Evolutionary conservation across 2,113 vertebrate genomes (phyloP), one percentile per base, ranked within the genome.

Genomic region (Seriola aureovittata): DNA sequence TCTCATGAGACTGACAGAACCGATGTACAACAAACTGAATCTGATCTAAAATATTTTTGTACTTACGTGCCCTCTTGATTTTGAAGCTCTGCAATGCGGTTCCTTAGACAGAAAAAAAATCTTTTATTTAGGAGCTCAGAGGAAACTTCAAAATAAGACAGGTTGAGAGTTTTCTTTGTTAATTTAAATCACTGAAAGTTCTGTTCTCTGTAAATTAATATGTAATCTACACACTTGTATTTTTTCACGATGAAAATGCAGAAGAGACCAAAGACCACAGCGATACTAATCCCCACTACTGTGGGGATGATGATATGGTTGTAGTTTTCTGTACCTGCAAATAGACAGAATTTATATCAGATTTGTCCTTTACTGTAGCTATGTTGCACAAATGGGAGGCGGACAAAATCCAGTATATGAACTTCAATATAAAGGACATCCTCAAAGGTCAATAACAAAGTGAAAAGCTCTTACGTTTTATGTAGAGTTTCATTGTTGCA

Each of bases 301-400:
- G 83, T 1, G n/a, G 94, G 93, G 77, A 94, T 89, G 77, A 95
- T 81, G 75, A 95, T 92, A 79, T 95, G 68, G 25, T 78, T 75
- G 1, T 88, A 68, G 71, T 81, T 90, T 81, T 57, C 32, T 67
- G 21, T 38, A 46, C 84, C 93, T 94, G 66, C 1, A 75, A 81
- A 80, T 6, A 79, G 7, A 70, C 2, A 71, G 21, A 69, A 21
- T 29, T 23, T 1, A 8, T 34, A 21, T 12, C 5, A 38, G 17
- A 42, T 42, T 11, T 42, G 34, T 36, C 34, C 34, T 36, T 36
- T 36, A 36, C 40, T 42, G 8, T 11, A 42, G 40, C 38, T 38
- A 7, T 38, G 38, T 38, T 8, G 8, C 40, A 42, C 40, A 42
- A 42, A 42, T 42, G 40, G 10, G 8, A 10, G 2, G 40, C 1